Evolutionary conservation across 2,797 vertebrate genomes (phyloP), one percentile per base, ranked within the genome.

Genomic region (Neoniphon sammara): DNA sequence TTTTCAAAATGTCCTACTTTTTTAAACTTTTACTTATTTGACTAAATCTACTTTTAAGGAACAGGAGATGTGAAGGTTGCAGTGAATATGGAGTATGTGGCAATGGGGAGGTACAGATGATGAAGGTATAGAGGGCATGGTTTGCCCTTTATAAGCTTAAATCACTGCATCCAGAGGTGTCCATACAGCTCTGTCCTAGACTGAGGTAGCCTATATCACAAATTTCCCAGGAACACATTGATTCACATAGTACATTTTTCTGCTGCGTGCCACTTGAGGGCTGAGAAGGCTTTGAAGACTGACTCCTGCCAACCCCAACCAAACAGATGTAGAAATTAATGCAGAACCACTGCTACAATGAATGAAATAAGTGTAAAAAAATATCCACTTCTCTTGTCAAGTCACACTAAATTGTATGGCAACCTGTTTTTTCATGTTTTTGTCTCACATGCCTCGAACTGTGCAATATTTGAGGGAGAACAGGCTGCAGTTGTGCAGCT

Each of bases 401-500:
- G n/a, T 18, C 7, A 9, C 47, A 49, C 18, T n/a, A 49, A n/a
- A 49, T n/a, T 7, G 42, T 44, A 12, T 44, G 47, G 47, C 18
- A 9, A 49, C 18, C 47, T 5, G 47, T 49, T 20, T 4, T 49
- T 49, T 49, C 20, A 8, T 20, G 5, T 7, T 18, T 58, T 61
- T 8, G 27, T 46, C 20, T 44, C 21, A 12, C 10, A 55, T 44
- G n/a, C 31, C 25, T 4, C 23, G 8, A 6, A 44, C 42, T 7
- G 2, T 17, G n/a, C 2, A 66, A 21, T 15, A 21, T 56, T 58
- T 44, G 20, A n/a, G 21, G 31, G 21, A 18, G 21, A 66, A 53
- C 18, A 25, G 64, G 30, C 34, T 70, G 12, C 61, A 66, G 59
- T 44, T 44, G 70, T 31, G 30, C 30, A 31, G 30, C 15, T 31